A percentile compares a stretch with the other conserved stretches of the same genome.
phyloP scores from a whole-genome alignment of 2,888 invertebrate species.

The Sturmia bella region DNA sequence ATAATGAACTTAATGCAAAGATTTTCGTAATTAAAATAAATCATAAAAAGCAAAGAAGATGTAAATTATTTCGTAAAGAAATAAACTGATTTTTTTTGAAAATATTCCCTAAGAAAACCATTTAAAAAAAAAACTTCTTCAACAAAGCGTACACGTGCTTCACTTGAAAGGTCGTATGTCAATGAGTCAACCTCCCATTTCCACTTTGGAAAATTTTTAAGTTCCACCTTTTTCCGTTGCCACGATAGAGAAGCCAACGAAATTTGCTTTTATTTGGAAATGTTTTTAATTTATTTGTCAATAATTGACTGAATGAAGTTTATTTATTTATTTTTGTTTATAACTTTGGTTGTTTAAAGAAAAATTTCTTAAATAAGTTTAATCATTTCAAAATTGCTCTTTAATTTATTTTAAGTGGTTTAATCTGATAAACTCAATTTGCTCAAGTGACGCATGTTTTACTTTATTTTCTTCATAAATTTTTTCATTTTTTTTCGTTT shows the following conservation, averaged over 20 bases:
- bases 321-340: constrained; percentile 38
- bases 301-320: constrained; percentile 63
- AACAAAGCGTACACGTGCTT: constrained; percentile 60
- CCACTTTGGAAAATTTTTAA: constrained; percentile 4
- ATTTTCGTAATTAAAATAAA: background rate
- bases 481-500: constrained; percentile 1
- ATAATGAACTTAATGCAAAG: too few relatives aligned
- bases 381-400: constrained; percentile 68
- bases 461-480: constrained; percentile 20
- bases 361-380: constrained; percentile 55
- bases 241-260: constrained; percentile 22
- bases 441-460: constrained; percentile 72
- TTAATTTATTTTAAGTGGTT: constrained; percentile 74
- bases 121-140: constrained; percentile 27
- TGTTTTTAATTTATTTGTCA: constrained; percentile 59
- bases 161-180: constrained; percentile 60
- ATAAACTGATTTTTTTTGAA: constrained; percentile 3
- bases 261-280: constrained; percentile 55
- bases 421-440: constrained; percentile 73
- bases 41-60: background rate
- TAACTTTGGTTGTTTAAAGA: constrained; percentile 25
- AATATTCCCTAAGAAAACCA: too few relatives aligned
- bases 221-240: constrained; percentile 1
- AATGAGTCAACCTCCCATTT: constrained; percentile 36
- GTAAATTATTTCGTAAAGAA: background rate